Conservation (phyloP, 2,797 vertebrate species). For the Lutjanus argentimaculatus region DNA sequence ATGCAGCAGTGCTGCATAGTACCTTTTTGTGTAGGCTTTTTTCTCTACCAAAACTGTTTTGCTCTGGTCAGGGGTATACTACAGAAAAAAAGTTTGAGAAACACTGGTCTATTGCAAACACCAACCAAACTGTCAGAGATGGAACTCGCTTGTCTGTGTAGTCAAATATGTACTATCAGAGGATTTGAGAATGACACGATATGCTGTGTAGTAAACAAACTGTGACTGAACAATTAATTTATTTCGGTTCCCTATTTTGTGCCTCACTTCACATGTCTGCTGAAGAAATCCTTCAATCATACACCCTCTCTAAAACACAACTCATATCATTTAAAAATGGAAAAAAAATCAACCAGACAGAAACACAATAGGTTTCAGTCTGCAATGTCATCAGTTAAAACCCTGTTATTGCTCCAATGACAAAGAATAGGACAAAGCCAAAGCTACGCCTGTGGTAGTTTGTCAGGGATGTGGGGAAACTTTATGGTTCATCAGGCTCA, state of each 20-base stretch:
- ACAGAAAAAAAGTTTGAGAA: no score
- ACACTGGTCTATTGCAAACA: background rate
- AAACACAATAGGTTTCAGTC: constrained; percentile 15
- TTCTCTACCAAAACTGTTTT: no score
- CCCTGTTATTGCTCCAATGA: constrained; percentile 9
- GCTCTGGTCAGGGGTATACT: no score
- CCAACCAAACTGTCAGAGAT: constrained; percentile 1
- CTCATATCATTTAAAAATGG: background rate
- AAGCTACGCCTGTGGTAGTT: constrained; percentile 18
- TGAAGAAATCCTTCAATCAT: background rate
- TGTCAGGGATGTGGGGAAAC: constrained; percentile 36
- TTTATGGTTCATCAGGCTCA: constrained; percentile 45
- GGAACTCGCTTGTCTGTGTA: background rate
- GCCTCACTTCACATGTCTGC: constrained; percentile 4
- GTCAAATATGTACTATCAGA: background rate
- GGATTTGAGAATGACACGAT: background rate
- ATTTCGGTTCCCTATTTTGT: constrained; percentile 2
- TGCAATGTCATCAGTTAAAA: constrained; percentile 41
- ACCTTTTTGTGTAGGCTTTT: no score
- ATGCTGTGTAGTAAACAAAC: constrained; percentile 9
- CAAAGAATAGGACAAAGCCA: constrained; percentile 22
- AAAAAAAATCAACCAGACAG: constrained; percentile 13
- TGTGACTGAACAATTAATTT: background rate
- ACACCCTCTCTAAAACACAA: constrained; percentile 4
- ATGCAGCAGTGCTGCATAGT: no score